Conservation (phyloP, 2,888 invertebrate genomes). For the Heliconius cydno region DNA sequence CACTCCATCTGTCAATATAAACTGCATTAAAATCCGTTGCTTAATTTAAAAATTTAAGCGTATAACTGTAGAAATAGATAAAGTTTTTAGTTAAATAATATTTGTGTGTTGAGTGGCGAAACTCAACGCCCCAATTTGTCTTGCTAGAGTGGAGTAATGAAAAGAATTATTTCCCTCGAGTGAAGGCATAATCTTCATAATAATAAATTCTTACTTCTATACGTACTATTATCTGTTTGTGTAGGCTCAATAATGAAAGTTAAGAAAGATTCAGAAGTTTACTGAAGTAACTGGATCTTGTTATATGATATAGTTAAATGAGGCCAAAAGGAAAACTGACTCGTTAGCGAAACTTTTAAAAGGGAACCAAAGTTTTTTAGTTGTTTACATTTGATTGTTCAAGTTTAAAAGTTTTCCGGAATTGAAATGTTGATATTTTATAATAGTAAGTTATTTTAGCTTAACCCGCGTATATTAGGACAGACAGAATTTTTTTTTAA, state of each 20-base stretch:
- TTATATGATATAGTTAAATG: slow-evolving; percentile 42
- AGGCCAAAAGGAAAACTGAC: slow-evolving; percentile 34
- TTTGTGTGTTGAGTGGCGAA: background rate
- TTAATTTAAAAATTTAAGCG: too few species aligned
- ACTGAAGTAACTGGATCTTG: slow-evolving; percentile 38
- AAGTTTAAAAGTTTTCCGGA: background rate
- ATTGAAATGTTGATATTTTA: background rate
- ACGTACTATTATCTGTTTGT: background rate
- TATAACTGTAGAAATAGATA: too few species aligned
- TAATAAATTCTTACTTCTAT: background rate
- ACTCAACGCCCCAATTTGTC: background rate
- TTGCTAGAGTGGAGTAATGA: background rate
- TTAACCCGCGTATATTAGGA: background rate
- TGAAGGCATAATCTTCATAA: background rate
- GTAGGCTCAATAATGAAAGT: slow-evolving; percentile 20
- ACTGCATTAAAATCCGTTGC: too few species aligned
- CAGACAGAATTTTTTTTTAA: background rate
- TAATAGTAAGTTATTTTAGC: background rate
- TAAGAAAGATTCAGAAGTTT: slow-evolving; percentile 17
- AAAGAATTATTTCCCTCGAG: background rate
- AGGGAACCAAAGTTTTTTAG: slow-evolving; percentile 24
- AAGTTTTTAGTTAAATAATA: too few species aligned
- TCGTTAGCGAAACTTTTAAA: slow-evolving; percentile 38
- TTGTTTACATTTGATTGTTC: slow-evolving; percentile 34
- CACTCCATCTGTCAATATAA: too few species aligned